Base-by-base conservation (phyloP, 2,797 vertebrate genomes). In the Melopsittacus undulatus region DNA sequence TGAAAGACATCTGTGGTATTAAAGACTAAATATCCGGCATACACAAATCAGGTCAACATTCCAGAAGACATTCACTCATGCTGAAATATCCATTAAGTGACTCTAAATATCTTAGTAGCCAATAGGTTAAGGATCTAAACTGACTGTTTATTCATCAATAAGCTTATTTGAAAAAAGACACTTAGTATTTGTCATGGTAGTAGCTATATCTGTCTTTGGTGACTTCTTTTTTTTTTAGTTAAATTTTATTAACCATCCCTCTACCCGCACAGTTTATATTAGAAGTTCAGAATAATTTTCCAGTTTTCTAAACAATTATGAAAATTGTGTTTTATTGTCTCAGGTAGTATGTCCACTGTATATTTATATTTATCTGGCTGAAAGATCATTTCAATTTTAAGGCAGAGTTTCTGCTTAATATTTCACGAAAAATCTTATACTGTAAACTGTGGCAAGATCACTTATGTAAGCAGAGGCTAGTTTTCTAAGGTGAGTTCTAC, bases 261-360 rank as follows among this genome's bases (percentile, higher is more conserved):
- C 13, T 7, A 40, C 0, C 2, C 13, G 5, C 7, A 4, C 20
- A 20, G 7, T 16, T 56, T 46, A 36, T 16, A 4, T 26, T 59
- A 75, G 2, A 70, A 9, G 8, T 76, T 79, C 22, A 68, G 26
- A 72, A 68, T 79, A 5, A 59, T 9, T 51, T 48, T 73, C 30
- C 6, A 34, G 3, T 51, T 68, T 72, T 23, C n/a, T 8, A 40
- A 54, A 45, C 5, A 57, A 6, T 11, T 59, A n/a, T 74, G 7
- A 24, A 51, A 69, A 57, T 27, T 4, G 0, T 80, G 21, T 43
- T 77, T 74, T 78, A 67, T 62, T 51, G 3, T 56, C 17, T 63
- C 22, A 46, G 20, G 15, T 29, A 42, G 54, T 74, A 11, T 9
- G 57, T 45, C 10, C 23, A 75, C 23, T 46, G 19, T 7, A 23